Base-by-base conservation (phyloP, 2,888 invertebrate genomes). In the Vandiemenella viatica region DNA sequence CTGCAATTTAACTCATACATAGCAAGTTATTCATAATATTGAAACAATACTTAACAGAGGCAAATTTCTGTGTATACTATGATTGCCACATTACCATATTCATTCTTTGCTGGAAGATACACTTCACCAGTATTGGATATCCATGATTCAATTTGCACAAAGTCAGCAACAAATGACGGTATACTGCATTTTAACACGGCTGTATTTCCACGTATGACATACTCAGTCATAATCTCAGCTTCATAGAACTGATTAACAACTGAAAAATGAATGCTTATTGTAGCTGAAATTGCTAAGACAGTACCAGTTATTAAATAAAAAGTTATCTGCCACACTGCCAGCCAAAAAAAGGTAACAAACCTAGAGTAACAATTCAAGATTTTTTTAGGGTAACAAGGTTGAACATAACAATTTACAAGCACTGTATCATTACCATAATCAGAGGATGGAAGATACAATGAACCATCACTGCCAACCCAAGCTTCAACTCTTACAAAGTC, bases 401-500 rank as follows among this genome's bases (percentile, higher is more conserved):
- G n/a, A n/a, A n/a, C n/a, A n/a, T n/a, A n/a, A n/a, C n/a, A n/a
- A n/a, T n/a, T n/a, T n/a, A n/a, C n/a, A n/a, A n/a, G n/a, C n/a
- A n/a, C n/a, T n/a, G n/a, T n/a, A 45, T 47, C 53, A 54, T 65
- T 83, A 86, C 86, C 87, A 66, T 84, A 84, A 66, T 81, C 75
- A 60, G 74, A 73, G 59, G 76, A 73, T 57, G 77, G 77, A 61
- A 77, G 71, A 67, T 80, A 86, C 67, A 80, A 78, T 59, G 79
- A 76, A 56, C 76, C 78, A 56, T 75, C 75, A 56, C 72, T 72
- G 56, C 73, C 74, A 37, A 56, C 56, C 89, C 89, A 90, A 55
- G 84, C 81, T 64, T 85, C 83, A 49, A 93, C 90, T 65, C 80
- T 80, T 46, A 93, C 86, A 68, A 90, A 92, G 71, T 92, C 91